phyloP scores from a whole-genome alignment of 2,888 invertebrate species.

The Heteromurus nitidus region DNA sequence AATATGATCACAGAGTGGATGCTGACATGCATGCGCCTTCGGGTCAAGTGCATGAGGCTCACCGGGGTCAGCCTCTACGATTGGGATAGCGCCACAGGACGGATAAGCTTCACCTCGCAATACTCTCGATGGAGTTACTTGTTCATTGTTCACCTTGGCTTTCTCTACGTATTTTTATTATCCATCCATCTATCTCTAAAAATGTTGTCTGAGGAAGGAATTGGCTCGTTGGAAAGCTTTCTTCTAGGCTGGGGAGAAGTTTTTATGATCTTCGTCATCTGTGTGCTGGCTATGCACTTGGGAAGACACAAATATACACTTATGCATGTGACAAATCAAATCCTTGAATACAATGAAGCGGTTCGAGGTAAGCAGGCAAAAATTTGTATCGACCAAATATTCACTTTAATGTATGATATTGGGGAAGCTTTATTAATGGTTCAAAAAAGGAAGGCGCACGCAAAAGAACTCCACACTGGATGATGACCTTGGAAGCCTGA shows the following conservation, averaged over 20 bases:
- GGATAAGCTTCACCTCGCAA: background rate
- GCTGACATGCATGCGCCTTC: too few relatives aligned
- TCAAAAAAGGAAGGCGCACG: background rate
- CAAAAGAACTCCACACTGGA: background rate
- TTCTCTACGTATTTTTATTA: background rate
- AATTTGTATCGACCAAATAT: too few relatives aligned
- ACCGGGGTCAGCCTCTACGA: background rate
- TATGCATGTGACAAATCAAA: background rate
- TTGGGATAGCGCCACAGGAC: background rate
- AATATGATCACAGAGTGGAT: too few relatives aligned
- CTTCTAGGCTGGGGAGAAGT: background rate
- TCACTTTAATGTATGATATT: too few relatives aligned
- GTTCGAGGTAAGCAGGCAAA: background rate
- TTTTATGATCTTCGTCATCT: background rate
- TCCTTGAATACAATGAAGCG: background rate
- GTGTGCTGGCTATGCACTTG: background rate
- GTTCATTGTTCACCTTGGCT: background rate
- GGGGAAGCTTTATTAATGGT: too few relatives aligned
- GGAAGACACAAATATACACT: background rate
- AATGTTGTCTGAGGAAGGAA: background rate
- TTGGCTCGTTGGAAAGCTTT: background rate
- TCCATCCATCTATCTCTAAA: background rate
- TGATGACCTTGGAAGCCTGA: background rate
- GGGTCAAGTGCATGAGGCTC: background rate
- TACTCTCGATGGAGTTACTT: background rate